Percentiles rank a stretch among this genome's conserved stretches.
phyloP scores from a whole-genome alignment of 2,797 vertebrate species.

The Peromyscus eremicus region DNA sequence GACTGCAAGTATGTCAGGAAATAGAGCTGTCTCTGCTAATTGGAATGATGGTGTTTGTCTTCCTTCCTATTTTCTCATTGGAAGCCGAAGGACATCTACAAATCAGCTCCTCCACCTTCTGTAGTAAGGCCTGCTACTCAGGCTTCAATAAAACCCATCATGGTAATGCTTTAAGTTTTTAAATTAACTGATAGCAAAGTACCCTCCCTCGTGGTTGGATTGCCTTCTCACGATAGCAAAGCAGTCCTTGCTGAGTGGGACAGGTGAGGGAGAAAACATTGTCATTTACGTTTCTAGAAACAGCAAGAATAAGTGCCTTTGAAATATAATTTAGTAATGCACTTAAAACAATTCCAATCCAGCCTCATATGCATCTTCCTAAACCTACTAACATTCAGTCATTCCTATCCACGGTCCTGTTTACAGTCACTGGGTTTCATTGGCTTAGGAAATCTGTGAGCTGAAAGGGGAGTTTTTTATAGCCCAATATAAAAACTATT shows the following conservation, averaged over 20 bases:
- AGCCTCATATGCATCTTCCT: not conserved
- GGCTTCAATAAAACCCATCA: not conserved
- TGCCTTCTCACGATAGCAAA: not conserved
- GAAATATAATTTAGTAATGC: not conserved
- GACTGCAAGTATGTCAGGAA: not conserved
- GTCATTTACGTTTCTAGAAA: slow-evolving; percentile 21
- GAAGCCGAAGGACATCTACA: not conserved
- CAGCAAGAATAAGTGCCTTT: not conserved
- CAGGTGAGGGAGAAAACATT: not conserved
- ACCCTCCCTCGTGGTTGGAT: not conserved
- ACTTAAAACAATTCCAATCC: not conserved
- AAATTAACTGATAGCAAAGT: not conserved
- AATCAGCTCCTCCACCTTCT: not conserved
- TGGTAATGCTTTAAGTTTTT: not conserved
- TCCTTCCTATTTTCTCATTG: not conserved
- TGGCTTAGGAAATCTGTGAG: not conserved
- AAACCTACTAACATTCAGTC: not conserved
- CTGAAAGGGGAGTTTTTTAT: not conserved
- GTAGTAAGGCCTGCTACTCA: not conserved
- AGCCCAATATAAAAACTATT: not conserved
- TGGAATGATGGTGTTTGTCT: not conserved
- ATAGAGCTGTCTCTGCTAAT: not conserved
- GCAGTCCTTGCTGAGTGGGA: not conserved
- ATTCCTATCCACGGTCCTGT: not conserved
- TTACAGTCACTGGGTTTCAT: not conserved